Conservation (phyloP, 2,888 invertebrate genomes). For the Nomada hirtipes region DNA sequence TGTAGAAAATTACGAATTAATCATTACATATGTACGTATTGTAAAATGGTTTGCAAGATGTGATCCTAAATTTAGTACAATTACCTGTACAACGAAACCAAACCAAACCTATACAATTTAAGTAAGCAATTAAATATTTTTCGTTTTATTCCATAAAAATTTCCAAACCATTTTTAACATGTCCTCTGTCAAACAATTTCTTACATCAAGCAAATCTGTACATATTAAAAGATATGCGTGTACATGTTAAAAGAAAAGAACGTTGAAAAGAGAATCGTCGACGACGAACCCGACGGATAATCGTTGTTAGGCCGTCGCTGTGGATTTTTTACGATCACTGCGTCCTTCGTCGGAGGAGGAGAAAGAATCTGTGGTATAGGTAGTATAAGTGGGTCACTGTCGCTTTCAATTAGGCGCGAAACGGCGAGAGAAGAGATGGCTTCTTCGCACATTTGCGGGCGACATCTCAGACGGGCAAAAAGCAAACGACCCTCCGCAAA, state of each 20-base stretch:
- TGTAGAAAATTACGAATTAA: neutral
- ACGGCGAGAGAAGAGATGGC: slow-evolving; percentile 65
- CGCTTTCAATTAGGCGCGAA: slow-evolving; percentile 75
- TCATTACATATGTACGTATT: neutral
- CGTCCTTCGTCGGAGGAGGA: slow-evolving; percentile 24
- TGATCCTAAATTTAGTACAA: no score
- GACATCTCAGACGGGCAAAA: slow-evolving; percentile 80
- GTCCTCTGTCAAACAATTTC: neutral
- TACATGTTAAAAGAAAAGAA: neutral
- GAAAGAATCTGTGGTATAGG: slow-evolving; percentile 67
- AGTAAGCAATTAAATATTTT: no score
- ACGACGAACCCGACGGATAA: slow-evolving; percentile 33
- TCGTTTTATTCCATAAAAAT: no score
- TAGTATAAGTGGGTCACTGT: slow-evolving; percentile 78
- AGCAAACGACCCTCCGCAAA: slow-evolving; percentile 70
- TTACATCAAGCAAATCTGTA: neutral
- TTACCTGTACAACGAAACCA: no score
- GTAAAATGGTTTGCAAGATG: no score
- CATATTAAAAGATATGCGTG: no score
- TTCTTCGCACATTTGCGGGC: slow-evolving; percentile 75
- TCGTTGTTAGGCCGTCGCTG: slow-evolving; percentile 25
- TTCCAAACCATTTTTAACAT: no score
- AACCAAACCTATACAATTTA: no score
- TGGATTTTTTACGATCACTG: slow-evolving; percentile 39
- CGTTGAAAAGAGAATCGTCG: neutral